These are phyloP conservation scores for Echinarachnius parma DNA, from an alignment of 53 echinoderm and acorn worm species.

Conservation along the genomic window DNA sequence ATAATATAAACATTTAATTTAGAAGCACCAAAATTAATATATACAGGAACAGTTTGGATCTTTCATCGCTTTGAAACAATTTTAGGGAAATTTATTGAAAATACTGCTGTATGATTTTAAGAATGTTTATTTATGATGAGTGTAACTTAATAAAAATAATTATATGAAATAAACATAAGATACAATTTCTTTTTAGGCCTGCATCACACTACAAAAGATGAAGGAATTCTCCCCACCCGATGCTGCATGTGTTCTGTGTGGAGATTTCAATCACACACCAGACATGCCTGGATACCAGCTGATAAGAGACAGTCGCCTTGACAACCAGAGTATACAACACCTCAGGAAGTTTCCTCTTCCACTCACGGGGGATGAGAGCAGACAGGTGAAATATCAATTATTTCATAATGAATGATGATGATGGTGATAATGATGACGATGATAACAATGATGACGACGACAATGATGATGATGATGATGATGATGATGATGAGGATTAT, in stretches of 20 bases:
- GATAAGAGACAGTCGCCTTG: constrained; percentile 23
- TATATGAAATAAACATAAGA: too few species aligned
- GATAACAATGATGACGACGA: background rate
- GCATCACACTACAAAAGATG: constrained; percentile 6
- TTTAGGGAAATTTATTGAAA: too few species aligned
- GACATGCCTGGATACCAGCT: constrained; percentile 57
- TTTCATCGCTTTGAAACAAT: too few species aligned
- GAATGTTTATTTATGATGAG: too few species aligned
- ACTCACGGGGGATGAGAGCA: background rate
- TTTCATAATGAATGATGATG: background rate
- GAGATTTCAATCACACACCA: constrained; percentile 62
- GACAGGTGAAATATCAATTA: background rate
- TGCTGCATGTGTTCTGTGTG: constrained; percentile 40
- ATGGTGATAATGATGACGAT: background rate
- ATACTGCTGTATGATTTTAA: too few species aligned
- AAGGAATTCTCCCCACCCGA: constrained; percentile 16
- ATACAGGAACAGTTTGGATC: too few species aligned
- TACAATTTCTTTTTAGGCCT: constrained; percentile 26
- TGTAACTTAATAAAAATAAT: too few species aligned
- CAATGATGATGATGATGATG: background rate
- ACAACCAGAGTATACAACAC: constrained; percentile 9
- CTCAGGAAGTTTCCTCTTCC: constrained; percentile 31
- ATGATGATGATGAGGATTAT: background rate
- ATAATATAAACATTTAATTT: too few species aligned
- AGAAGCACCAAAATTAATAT: too few species aligned